Base-by-base conservation (phyloP, 2,113 vertebrate species). In the Tor tambroides region DNA sequence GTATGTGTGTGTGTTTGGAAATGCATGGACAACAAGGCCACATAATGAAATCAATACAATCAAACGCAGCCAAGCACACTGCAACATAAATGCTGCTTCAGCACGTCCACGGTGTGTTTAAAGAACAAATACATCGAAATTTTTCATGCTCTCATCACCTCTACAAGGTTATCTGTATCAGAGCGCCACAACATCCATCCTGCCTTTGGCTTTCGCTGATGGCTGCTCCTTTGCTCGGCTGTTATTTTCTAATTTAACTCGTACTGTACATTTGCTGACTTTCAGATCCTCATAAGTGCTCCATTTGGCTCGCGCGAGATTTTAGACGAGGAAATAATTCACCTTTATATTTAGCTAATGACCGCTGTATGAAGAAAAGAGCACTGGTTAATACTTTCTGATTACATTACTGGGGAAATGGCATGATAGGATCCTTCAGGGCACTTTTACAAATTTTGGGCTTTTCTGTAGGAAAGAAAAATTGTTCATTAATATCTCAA, bases 11-110 rank as follows among this genome's bases (percentile, higher is more conserved):
- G 56, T 43, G 43, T 80, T 26, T 88, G 76, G 76, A 74, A 78
- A 43, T 30, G 59, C 9, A 46, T 12, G 14, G 56, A 84, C 51
- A 61, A 85, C 77, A 88, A 63, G 35, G 10, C 35, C 15, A 43
- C 54, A 67, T 80, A 85, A 88, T 85, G 72, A 85, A 84, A 85
- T 88, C 87, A 75, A 88, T 88, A 82, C 54, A 85, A 85, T 88
- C 80, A 86, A 86, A 86, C 9, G 7, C 5, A 32, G 71, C 56
- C 26, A 9, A 30, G 72, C 38, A 56, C 80, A 21, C 76, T 43
- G 84, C 8, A 5, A 2, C 72, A 75, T 49, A 78, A 74, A 32
- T 67, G 85, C 88, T 83, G 85, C 41, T 41, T 86, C 80, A 84
- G 88, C 79, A 79, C 26, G 12, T 46, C 11, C 69, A 1, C 12